Base-by-base conservation (phyloP, 2,113 vertebrate species). In the Orthonyx spaldingii region DNA sequence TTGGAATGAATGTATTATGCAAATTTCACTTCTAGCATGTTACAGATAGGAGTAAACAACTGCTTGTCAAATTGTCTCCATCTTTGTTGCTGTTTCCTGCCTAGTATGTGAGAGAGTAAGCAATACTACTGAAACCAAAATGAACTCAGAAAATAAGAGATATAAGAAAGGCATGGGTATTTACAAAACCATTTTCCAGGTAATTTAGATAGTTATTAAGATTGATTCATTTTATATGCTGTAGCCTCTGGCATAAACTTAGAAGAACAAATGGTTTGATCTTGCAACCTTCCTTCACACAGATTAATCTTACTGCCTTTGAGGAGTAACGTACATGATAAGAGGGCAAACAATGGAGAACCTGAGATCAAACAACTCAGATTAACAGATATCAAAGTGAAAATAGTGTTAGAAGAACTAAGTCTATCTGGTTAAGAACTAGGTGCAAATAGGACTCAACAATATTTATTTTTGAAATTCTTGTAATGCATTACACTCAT, bases 161-260 rank as follows among this genome's bases (percentile, higher is more conserved):
- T 26, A 39, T 3, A 75, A 90, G 64, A 89, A 71, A 78, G 47
- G 24, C 79, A 68, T 12, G 68, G 14, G 27, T 55, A 87, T 77
- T 90, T 80, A 77, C 66, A 90, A 76, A 96, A 90, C 17, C 65
- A 41, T 41, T 80, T 85, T 37, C 65, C 59, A 42, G 30, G 24
- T 85, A 90, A 69, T 94, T 88, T 63, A 93, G 71, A 93, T 46
- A 88, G 61, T 74, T 90, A 88, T 61, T 85, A 88, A 93, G 94
- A 95, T 63, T 39, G 39, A 77, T 91, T 55, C 86, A 33, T 24
- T 94, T 88, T 78, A 91, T 61, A 80, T 24, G 30, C 50, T 46
- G 5, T 63, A 86, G 63, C 70, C 63, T 85, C 59, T 55, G 55
- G 91, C 87, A 74, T 47, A 88, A 72, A 6, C 78, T 91, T 85